Percentiles rank a stretch among this genome's conserved stretches.
Evolutionary conservation across 2,113 vertebrate species (phyloP).

Genomic region (Pterocles orientalis): DNA sequence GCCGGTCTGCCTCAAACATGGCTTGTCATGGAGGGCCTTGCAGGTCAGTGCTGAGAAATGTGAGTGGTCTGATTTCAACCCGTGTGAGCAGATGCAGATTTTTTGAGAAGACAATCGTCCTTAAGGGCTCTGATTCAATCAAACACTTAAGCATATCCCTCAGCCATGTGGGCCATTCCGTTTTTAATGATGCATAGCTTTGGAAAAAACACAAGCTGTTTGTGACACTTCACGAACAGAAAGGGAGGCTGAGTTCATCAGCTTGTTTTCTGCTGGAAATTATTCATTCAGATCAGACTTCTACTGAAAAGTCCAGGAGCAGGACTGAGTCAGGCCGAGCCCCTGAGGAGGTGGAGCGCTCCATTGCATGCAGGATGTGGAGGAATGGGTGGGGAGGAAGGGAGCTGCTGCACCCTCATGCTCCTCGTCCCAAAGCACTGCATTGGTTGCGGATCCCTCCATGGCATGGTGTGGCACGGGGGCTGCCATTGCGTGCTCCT

Average conservation of each 20-base stretch:
- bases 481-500: neutral
- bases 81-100: neutral
- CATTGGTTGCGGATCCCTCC: neutral
- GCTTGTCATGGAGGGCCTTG: neutral
- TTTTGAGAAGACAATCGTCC: neutral
- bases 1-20: neutral
- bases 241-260: neutral
- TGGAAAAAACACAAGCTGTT: neutral
- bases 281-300: neutral
- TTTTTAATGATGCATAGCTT: neutral
- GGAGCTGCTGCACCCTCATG: neutral
- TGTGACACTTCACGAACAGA: neutral
- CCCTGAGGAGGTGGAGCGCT: neutral
- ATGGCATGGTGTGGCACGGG: fast-evolving
- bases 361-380: neutral
- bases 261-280: neutral
- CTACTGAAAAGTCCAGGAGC: neutral
- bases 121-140: neutral
- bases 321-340: neutral
- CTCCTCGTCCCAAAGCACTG: neutral
- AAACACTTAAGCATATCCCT: neutral
- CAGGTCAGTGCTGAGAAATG: neutral
- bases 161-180: neutral
- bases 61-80: neutral
- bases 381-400: neutral